A percentile compares a stretch with the other conserved stretches of the same genome.
These are phyloP conservation scores for Artibeus jamaicensis DNA, from an alignment of 2,797 vertebrate genomes.

Conservation along the genomic window DNA sequence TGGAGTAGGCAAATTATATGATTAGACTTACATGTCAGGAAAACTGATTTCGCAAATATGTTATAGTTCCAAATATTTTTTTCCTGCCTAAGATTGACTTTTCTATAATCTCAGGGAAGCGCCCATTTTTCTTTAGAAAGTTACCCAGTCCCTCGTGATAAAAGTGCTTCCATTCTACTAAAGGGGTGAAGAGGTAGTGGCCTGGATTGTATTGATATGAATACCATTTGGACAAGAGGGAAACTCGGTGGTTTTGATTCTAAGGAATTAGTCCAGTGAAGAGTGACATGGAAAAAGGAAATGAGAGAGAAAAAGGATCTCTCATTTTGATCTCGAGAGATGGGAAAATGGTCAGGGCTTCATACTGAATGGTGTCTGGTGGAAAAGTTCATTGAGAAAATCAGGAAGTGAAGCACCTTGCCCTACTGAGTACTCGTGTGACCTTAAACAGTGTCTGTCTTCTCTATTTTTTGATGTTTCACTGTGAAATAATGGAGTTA, in stretches of 20 bases:
- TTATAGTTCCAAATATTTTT: conserved; percentile 44
- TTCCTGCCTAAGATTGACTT: conserved; percentile 41
- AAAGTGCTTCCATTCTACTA: background rate
- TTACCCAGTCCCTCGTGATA: background rate
- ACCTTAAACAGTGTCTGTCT: background rate
- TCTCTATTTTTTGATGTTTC: background rate
- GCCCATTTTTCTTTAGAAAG: conserved; percentile 38
- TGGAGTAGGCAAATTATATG: conserved; percentile 40
- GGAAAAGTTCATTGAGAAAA: background rate
- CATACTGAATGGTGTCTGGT: background rate
- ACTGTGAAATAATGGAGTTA: background rate
- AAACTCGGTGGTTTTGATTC: background rate
- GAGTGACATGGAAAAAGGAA: background rate
- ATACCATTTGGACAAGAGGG: background rate
- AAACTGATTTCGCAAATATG: conserved; percentile 54
- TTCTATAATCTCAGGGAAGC: conserved; percentile 30
- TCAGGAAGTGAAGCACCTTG: background rate
- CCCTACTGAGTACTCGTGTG: background rate
- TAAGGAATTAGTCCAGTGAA: background rate
- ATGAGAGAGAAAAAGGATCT: background rate
- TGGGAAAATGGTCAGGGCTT: background rate
- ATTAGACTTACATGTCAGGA: conserved; percentile 41
- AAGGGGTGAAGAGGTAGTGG: background rate
- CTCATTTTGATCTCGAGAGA: background rate
- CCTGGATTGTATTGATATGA: background rate